A percentile compares a stretch with the other conserved stretches of the same genome.
These are phyloP conservation scores for Pteromalus puparum DNA, from an alignment of 1,140 invertebrate species.

Conservation along the genomic window DNA sequence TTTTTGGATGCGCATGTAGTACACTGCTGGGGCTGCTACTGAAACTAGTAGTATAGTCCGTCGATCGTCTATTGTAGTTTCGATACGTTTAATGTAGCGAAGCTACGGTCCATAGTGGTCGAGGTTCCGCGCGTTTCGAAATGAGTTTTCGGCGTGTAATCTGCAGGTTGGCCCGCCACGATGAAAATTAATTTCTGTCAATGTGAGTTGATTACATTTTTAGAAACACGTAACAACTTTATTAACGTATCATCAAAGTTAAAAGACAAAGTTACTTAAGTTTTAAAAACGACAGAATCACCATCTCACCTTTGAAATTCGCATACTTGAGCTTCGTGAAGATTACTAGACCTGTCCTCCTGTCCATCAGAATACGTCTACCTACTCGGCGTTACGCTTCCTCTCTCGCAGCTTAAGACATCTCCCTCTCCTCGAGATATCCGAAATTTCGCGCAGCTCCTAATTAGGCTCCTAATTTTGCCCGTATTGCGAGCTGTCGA, in stretches of 20 bases:
- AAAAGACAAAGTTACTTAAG: too few species aligned
- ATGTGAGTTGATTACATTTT: too few species aligned
- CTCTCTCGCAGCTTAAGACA: background rate
- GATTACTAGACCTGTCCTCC: background rate
- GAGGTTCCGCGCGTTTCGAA: too few species aligned
- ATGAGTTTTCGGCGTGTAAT: too few species aligned
- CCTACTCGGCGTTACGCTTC: background rate
- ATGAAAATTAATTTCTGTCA: too few species aligned
- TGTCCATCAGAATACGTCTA: background rate
- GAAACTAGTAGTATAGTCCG: background rate
- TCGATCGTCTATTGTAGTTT: conserved; percentile 17
- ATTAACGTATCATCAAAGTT: too few species aligned
- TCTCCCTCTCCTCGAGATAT: background rate
- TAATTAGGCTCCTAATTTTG: conserved; percentile 64
- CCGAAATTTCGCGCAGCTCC: conserved; percentile 56
- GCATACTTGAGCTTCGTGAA: background rate
- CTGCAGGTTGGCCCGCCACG: too few species aligned
- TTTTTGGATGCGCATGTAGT: conserved; percentile 37
- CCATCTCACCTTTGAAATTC: conserved; percentile 30
- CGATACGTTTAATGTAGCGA: background rate
- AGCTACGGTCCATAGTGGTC: background rate
- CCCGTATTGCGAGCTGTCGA: conserved; percentile 57
- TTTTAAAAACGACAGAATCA: too few species aligned
- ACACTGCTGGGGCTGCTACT: background rate
- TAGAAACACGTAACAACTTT: too few species aligned